These are phyloP conservation scores for Caradrina kadenii DNA, from an alignment of 2,888 invertebrate genomes.

Conservation along the genomic window DNA sequence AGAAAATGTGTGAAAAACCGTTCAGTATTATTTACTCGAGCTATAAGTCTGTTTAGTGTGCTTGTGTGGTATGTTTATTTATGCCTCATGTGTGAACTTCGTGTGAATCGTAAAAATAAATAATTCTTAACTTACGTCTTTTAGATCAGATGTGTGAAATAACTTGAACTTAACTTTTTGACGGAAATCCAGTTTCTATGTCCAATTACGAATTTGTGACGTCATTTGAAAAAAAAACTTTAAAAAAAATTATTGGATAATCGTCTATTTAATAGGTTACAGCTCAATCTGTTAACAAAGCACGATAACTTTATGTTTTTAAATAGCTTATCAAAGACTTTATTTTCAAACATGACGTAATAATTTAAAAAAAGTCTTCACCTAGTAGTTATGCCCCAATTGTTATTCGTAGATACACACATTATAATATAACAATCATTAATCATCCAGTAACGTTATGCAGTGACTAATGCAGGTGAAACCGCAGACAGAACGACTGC, in stretches of 20 bases:
- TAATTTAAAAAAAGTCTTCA: background rate
- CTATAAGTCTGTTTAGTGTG: constrained; percentile 32
- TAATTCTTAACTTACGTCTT: constrained; percentile 26
- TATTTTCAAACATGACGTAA: background rate
- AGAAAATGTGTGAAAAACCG: constrained; percentile 25
- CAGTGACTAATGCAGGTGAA: constrained; percentile 50
- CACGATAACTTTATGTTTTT: background rate
- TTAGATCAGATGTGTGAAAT: constrained; percentile 39
- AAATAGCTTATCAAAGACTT: constrained; percentile 7
- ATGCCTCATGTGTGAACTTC: constrained; percentile 22
- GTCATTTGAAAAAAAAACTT: constrained; percentile 1
- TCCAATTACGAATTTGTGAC: background rate
- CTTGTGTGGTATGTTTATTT: constrained; percentile 41
- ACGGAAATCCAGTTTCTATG: constrained; percentile 22
- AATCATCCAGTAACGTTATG: constrained; percentile 13
- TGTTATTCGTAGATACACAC: too few relatives aligned
- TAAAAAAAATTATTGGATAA: constrained; percentile 2
- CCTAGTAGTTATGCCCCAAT: background rate
- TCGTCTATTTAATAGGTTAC: background rate
- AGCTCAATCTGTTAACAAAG: constrained; percentile 22
- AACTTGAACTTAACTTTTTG: constrained; percentile 27
- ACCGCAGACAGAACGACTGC: constrained; percentile 20
- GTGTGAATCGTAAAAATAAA: constrained; percentile 47
- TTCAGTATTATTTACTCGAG: constrained; percentile 33
- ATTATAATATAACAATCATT: constrained; percentile 15